Evolutionary conservation across 2,797 vertebrate species (phyloP), one percentile per base, ranked within the genome.

Genomic region (Natrix natrix): DNA sequence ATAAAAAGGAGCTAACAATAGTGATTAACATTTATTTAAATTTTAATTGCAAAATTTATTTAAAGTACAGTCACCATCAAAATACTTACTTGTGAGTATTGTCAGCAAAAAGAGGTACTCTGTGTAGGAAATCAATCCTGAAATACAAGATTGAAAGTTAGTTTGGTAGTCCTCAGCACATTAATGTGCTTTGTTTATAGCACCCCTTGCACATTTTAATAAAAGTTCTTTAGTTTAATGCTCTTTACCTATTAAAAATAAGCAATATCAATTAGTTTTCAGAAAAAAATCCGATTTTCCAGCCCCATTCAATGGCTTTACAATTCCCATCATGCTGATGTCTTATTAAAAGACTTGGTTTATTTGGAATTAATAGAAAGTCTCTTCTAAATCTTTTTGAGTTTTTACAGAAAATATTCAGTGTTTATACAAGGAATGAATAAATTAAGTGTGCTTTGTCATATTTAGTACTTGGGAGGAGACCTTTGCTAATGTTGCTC

Each of bases 21-120:
- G 74, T 10, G 93, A 20, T 32, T 59, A 48, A 14, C 69, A 91
- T 37, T 90, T 37, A 17, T 0, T 1, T 17, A 32, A 6, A 83
- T 0, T 1, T 17, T n/a, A 6, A 83, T 0, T 5, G 48, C 16
- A 48, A 90, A 55, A 0, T n/a, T n/a, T n/a, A n/a, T n/a, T n/a
- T n/a, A n/a, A n/a, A n/a, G n/a, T 13, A n/a, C 17, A 60, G 14
- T 14, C 78, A 95, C 94, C 37, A 74, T 60, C 7, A 3, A 88
- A 55, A 94, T 94, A 98, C 99, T 98, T 98, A 99, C 99, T 99
- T 3, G 98, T 99, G 91, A 99, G 97, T 96, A 99, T 99, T 1
- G 99, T 99, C 96, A 99, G 98, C 97, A 99, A 97, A 97, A 99
- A 99, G 37, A 99, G 98, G 96, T 99, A 99, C 94, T 99, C 99